Conservation (phyloP, 1,140 invertebrate genomes). For the Drosophila bifasciata region DNA sequence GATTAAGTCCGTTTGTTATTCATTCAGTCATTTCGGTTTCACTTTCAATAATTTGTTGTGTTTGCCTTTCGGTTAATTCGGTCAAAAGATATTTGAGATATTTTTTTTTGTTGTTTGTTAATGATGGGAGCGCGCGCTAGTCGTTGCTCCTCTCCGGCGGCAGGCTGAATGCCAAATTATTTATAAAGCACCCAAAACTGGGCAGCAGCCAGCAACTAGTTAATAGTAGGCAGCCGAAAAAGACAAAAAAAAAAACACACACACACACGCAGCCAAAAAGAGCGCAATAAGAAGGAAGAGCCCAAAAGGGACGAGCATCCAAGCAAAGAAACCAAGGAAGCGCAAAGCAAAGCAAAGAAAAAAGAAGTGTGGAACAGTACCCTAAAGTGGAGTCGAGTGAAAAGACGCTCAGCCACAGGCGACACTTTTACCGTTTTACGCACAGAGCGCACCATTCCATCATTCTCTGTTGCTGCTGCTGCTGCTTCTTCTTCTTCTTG, state of each 20-base stretch:
- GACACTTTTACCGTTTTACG: slow-evolving; percentile 27
- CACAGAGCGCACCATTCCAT: too few species aligned
- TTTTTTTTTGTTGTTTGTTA: slow-evolving; percentile 2
- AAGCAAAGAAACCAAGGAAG: slow-evolving; percentile 6
- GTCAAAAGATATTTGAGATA: too few species aligned
- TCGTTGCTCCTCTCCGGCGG: slow-evolving; percentile 30
- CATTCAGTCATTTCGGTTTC: not conserved
- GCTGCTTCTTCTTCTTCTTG: not conserved
- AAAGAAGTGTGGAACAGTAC: too few species aligned
- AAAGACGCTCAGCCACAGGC: slow-evolving; percentile 1
- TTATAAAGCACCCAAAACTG: slow-evolving; percentile 40
- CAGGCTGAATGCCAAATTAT: slow-evolving; percentile 55
- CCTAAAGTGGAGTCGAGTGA: too few species aligned
- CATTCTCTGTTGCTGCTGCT: slow-evolving; percentile 24
- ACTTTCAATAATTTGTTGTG: too few species aligned
- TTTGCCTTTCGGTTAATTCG: too few species aligned
- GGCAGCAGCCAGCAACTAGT: slow-evolving; percentile 62
- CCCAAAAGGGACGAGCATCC: too few species aligned
- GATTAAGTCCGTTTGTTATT: not conserved
- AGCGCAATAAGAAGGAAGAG: not conserved
- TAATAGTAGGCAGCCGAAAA: not conserved
- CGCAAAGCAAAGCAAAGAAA: slow-evolving; percentile 5
- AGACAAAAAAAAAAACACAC: not conserved
- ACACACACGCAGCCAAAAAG: not conserved
- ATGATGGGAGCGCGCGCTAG: slow-evolving; percentile 11